phyloP scores from a whole-genome alignment of 2,113 vertebrate species.

The Chaetodon auriga region DNA sequence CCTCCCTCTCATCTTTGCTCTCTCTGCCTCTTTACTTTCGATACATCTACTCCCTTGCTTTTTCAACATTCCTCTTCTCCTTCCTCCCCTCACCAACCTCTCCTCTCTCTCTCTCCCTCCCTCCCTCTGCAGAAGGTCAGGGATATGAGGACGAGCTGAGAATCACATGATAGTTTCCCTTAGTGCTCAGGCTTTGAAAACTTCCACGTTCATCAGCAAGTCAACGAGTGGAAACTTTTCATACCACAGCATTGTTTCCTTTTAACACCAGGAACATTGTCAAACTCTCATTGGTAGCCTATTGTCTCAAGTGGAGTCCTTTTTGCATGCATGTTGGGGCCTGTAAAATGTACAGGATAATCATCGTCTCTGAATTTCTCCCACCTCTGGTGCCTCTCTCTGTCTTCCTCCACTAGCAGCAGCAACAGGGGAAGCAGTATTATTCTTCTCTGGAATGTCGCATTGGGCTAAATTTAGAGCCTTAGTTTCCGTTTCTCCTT shows the following conservation, averaged over 20 bases:
- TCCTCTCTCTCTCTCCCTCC: neutral
- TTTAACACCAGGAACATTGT: neutral
- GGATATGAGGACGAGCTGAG: slow-evolving; percentile 55
- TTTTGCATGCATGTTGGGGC: slow-evolving; percentile 11
- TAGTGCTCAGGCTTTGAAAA: slow-evolving; percentile 30
- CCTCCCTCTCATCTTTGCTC: slow-evolving; percentile 28
- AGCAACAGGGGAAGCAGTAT: slow-evolving; percentile 75
- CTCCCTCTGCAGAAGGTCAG: slow-evolving; percentile 68
- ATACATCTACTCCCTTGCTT: neutral
- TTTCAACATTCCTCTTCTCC: slow-evolving; percentile 14
- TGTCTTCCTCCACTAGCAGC: slow-evolving; percentile 56
- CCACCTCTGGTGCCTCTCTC: slow-evolving; percentile 43
- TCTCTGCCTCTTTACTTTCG: slow-evolving; percentile 19
- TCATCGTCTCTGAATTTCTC: neutral
- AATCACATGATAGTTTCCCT: slow-evolving; percentile 64
- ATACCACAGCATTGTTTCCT: slow-evolving; percentile 26
- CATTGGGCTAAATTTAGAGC: slow-evolving; percentile 84
- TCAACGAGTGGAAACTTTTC: slow-evolving; percentile 46
- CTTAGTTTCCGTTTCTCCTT: slow-evolving; percentile 80
- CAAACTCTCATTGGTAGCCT: neutral
- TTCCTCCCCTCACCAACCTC: neutral
- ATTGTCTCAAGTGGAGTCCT: neutral
- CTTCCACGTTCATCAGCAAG: slow-evolving; percentile 28
- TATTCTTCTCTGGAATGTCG: slow-evolving; percentile 86
- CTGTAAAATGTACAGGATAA: slow-evolving; percentile 13